phyloP scores from a whole-genome alignment of 2,797 vertebrate species.

The Decapterus maruadsi region DNA sequence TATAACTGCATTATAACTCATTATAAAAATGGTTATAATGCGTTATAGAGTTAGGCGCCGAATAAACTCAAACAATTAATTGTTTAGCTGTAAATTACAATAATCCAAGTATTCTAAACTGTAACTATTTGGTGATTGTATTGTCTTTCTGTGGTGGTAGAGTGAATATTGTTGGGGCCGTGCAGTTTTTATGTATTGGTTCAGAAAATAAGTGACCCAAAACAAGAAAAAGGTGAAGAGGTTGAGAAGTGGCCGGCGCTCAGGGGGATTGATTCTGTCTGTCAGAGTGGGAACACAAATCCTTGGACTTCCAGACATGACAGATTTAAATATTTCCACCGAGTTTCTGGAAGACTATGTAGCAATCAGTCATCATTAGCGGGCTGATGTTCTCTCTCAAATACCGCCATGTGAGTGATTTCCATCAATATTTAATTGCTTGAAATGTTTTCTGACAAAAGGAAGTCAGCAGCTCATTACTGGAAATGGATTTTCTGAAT shows the following conservation, averaged over 20 bases:
- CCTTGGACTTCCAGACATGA: background rate
- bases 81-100: no score
- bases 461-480: slow-evolving; percentile 46
- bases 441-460: slow-evolving; percentile 55
- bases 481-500: slow-evolving; percentile 47
- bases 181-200: background rate
- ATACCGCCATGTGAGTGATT: slow-evolving; percentile 24
- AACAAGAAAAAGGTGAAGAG: background rate
- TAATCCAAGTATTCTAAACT: background rate
- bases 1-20: no score
- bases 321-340: background rate
- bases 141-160: no score
- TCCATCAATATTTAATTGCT: slow-evolving; percentile 51
- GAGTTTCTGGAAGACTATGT: background rate
- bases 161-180: background rate
- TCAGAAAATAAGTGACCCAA: background rate
- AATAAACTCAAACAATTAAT: no score
- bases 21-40: no score
- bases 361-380: slow-evolving; percentile 7
- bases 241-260: background rate
- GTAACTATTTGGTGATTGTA: no score
- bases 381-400: slow-evolving; percentile 15
- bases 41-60: no score
- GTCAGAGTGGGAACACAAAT: background rate
- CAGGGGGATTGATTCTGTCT: background rate